Evolutionary conservation across 35 echinoderm and acorn worm species (phyloP).

Genomic region (Lytechinus variegatus): DNA sequence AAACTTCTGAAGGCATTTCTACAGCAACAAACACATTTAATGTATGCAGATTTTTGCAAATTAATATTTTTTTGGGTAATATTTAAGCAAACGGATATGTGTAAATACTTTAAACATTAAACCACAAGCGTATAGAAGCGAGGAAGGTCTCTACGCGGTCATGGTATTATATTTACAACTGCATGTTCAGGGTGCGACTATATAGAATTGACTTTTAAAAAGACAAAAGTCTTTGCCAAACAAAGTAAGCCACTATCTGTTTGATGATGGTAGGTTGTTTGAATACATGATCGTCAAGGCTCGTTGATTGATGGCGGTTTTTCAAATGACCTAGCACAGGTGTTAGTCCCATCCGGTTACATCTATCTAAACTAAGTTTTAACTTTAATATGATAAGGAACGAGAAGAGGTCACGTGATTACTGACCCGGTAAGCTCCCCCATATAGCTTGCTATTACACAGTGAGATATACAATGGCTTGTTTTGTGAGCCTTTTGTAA

Average conservation of each 20-base stretch:
- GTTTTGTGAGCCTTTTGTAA: neutral
- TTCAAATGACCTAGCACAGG: neutral
- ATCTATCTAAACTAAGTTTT: neutral
- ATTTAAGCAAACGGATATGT: too few relatives aligned
- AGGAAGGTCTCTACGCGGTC: neutral
- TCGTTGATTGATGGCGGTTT: neutral
- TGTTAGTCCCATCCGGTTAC: neutral
- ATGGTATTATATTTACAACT: neutral
- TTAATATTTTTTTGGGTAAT: too few relatives aligned
- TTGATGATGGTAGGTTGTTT: neutral
- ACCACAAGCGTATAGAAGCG: neutral
- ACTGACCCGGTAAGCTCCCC: neutral
- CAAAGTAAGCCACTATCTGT: neutral
- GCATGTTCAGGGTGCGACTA: neutral
- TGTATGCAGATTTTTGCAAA: too few relatives aligned
- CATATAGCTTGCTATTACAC: neutral
- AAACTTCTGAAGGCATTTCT: too few relatives aligned
- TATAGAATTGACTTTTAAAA: neutral
- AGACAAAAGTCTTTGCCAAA: neutral
- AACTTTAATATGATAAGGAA: neutral
- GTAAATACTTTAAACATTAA: neutral
- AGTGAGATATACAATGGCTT: neutral
- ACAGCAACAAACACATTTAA: too few relatives aligned
- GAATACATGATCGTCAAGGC: neutral
- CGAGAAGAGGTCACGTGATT: neutral